Percentiles rank a stretch among this genome's conserved stretches.
phyloP scores from a whole-genome alignment of 2,888 invertebrate species.

The Capitulum mitella region DNA sequence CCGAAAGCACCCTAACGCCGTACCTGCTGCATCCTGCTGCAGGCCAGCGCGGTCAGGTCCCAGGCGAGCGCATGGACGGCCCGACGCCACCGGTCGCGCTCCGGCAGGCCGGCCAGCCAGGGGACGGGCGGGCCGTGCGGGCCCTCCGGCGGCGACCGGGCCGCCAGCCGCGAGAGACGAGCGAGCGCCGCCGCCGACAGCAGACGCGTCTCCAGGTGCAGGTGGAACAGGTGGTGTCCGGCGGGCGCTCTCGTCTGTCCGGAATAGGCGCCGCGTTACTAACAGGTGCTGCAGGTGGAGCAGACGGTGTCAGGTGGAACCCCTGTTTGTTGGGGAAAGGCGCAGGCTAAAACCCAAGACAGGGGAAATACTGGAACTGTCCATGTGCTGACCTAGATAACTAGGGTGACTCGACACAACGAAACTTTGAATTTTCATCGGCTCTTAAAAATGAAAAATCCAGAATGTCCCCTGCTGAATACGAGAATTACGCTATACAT shows the following conservation, averaged over 20 bases:
- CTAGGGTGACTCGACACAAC: too few species aligned
- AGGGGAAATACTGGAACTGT: too few species aligned
- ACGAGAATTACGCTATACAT: too few species aligned
- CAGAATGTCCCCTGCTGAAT: too few species aligned
- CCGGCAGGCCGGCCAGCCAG: neutral
- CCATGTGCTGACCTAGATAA: too few species aligned
- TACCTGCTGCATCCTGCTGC: neutral
- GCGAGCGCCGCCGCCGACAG: neutral
- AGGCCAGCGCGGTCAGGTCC: neutral
- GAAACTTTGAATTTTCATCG: too few species aligned
- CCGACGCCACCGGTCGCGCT: neutral
- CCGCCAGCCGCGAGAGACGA: neutral
- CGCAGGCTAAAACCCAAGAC: neutral
- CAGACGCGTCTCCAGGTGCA: neutral
- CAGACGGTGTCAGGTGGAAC: neutral
- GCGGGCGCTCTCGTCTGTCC: neutral
- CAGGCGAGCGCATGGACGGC: neutral
- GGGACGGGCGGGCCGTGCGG: neutral
- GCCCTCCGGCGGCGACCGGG: neutral
- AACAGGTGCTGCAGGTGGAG: neutral
- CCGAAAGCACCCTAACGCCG: too few species aligned
- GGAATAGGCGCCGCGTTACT: neutral
- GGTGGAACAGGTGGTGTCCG: constrained; percentile 11
- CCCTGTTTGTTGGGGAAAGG: neutral
- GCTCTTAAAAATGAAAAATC: too few species aligned